Conservation (phyloP, 1,140 invertebrate genomes). For the Calephelis nemesis region DNA sequence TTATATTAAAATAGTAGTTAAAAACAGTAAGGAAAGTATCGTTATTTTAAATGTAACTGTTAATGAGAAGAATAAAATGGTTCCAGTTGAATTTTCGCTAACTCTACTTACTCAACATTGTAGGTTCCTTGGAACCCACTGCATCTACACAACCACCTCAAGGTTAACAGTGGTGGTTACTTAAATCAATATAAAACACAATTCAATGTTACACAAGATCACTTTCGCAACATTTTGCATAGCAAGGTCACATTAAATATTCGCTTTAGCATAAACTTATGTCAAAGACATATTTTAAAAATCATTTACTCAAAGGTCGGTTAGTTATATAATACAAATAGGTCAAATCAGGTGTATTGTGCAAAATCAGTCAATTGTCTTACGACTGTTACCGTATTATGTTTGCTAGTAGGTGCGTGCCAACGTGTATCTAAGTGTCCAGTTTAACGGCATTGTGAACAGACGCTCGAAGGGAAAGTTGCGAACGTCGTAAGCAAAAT, state of each 20-base stretch:
- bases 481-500: conserved; percentile 32
- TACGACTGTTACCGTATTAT: not conserved
- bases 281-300: conserved; percentile 3
- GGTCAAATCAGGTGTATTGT: conserved; percentile 1
- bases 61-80: too few relatives aligned
- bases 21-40: too few relatives aligned
- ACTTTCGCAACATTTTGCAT: conserved; percentile 4
- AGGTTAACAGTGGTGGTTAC: not conserved
- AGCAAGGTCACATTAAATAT: conserved; percentile 15
- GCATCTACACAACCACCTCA: too few relatives aligned
- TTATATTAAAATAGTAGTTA: too few relatives aligned
- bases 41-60: too few relatives aligned
- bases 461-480: conserved; percentile 53
- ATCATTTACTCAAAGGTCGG: conserved; percentile 1
- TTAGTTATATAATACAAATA: conserved; percentile 1
- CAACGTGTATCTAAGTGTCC: not conserved
- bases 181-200: conserved; percentile 2
- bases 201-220: conserved; percentile 6
- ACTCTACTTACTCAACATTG: too few relatives aligned
- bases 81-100: too few relatives aligned
- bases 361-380: conserved; percentile 6
- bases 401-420: not conserved
- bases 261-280: conserved; percentile 4
- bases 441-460: conserved; percentile 20
- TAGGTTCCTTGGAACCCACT: too few relatives aligned